Percentiles rank a stretch among this genome's conserved stretches.
These are phyloP conservation scores for Ophion costatus DNA, from an alignment of 2,888 invertebrate genomes.

Conservation along the genomic window DNA sequence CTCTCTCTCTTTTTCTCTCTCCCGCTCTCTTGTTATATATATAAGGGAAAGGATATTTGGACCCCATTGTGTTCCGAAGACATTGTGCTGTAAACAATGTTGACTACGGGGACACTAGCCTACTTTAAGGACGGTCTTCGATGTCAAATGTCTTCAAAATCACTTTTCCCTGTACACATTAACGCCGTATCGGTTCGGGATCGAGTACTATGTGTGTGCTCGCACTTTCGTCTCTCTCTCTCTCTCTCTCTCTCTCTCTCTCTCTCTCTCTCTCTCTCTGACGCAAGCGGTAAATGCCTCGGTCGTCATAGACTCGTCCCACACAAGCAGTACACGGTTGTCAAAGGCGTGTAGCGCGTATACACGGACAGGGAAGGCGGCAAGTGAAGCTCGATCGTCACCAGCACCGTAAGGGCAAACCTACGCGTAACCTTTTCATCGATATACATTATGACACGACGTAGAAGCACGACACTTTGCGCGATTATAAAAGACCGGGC, in stretches of 20 bases:
- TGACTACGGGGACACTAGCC: neutral
- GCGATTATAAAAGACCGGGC: constrained; percentile 17
- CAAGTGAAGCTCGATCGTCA: constrained; percentile 19
- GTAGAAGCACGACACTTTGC: neutral
- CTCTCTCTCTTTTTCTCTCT: too few relatives aligned
- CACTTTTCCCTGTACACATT: neutral
- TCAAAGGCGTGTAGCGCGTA: neutral
- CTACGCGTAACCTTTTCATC: constrained; percentile 63
- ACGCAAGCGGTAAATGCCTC: constrained; percentile 20
- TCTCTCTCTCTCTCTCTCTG: constrained; percentile 4
- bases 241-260: constrained; percentile 1
- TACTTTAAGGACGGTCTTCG: neutral
- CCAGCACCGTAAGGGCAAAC: constrained; percentile 39
- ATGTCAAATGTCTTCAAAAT: neutral
- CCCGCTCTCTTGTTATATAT: neutral
- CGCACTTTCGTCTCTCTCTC: constrained; percentile 25
- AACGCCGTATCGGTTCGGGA: constrained; percentile 12
- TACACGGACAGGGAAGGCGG: constrained; percentile 10
- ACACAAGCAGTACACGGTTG: neutral
- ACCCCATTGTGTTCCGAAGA: neutral
- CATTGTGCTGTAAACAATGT: neutral
- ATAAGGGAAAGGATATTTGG: neutral
- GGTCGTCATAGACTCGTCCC: constrained; percentile 29
- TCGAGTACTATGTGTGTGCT: constrained; percentile 45
- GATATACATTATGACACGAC: constrained; percentile 23